These are phyloP conservation scores for Propithecus perrieri DNA, from an alignment of 2,797 vertebrate species.

Conservation along the genomic window DNA sequence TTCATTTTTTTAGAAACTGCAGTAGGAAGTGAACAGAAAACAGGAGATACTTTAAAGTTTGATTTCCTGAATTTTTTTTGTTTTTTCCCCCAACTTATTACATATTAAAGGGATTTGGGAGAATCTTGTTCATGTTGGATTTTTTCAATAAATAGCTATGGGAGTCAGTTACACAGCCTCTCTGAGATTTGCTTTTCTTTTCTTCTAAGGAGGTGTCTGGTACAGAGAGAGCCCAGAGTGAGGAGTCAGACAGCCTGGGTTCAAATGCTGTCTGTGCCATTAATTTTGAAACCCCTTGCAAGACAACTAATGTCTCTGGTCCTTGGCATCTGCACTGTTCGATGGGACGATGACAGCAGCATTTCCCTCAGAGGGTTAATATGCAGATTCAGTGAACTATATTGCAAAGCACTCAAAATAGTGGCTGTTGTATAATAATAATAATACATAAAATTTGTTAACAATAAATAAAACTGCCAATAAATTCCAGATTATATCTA, in stretches of 20 bases:
- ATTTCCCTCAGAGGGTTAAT: fast-evolving
- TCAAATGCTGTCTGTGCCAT: neutral
- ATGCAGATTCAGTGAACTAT: neutral
- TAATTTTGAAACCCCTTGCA: neutral
- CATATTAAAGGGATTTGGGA: neutral
- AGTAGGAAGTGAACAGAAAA: neutral
- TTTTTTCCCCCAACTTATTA: neutral
- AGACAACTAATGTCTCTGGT: neutral
- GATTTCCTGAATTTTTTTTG: neutral
- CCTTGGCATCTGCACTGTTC: neutral
- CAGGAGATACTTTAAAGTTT: neutral
- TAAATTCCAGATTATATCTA: neutral
- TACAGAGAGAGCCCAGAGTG: neutral
- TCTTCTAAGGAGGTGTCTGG: neutral
- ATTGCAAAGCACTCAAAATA: neutral
- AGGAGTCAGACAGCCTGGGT: neutral
- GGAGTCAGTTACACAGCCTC: neutral
- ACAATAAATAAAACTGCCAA: neutral
- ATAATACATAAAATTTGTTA: neutral
- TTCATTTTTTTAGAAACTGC: neutral
- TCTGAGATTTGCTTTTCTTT: neutral
- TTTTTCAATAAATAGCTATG: neutral
- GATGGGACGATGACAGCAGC: neutral
- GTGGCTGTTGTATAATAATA: neutral
- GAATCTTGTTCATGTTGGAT: neutral